Evolutionary conservation across 2,888 invertebrate species (phyloP), one percentile per base, ranked within the genome.

Genomic region (Drosophila longiperda): DNA sequence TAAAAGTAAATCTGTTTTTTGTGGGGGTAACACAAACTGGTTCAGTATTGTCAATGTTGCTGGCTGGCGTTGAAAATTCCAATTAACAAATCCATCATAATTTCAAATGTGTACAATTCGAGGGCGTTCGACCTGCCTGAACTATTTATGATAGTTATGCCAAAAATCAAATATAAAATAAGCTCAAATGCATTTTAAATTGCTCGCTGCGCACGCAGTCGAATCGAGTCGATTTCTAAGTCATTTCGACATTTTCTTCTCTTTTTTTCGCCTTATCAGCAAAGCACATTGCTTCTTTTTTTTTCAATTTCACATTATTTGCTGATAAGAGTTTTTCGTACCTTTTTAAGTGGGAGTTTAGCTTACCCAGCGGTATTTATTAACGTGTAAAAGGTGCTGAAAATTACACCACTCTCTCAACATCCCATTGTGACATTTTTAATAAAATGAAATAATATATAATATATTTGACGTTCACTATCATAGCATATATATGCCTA

Each of bases 41-140:
- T 82, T 85, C 73, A 82, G 33, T 69, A 73, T 73, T 70, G 57
- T 66, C 68, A 66, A 76, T 73, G 15, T 9, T 53, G 45, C 45
- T 29, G 50, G 76, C 69, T 73, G 82, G 79, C 75, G 74, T 71
- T 78, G 79, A 80, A 23, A 15, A 82, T 77, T 75, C 54, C 83
- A 90, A 90, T 90, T 91, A 90, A 82, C 91, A 80, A 81, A 80
- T 85, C 80, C 75, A 83, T 91, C 85, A 87, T 91, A 90, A 91
- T 91, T 91, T 84, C 74, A 79, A 88, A 69, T 70, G 73, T 65
- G 75, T 73, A 88, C 83, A 85, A 45, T 40, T 57, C 67, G 68
- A 68, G 61, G 82, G 69, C 65, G 62, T 54, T 34, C 55, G 68
- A 68, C 61, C 50, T 49, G 66, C 57, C 61, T 67, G 65, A 66